These are phyloP conservation scores for Leptodirus hochenwartii DNA, from an alignment of 2,888 invertebrate genomes.

Conservation along the genomic window DNA sequence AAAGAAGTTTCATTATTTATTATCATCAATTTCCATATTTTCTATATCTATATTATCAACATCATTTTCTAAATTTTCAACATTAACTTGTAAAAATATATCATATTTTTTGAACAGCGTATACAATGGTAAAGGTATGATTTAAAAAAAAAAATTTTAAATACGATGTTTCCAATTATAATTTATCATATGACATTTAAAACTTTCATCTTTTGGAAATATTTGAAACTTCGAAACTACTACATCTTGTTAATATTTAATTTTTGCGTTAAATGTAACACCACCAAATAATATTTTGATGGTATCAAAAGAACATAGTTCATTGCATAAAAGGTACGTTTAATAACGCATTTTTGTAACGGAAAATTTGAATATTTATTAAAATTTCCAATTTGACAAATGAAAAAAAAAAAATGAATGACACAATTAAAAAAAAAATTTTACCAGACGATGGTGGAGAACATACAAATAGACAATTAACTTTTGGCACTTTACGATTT, in stretches of 20 bases:
- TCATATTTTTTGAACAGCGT: no score
- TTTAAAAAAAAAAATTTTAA: no score
- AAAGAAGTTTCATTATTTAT: no score
- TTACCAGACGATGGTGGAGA: constrained; percentile 5
- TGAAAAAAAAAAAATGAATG: constrained; percentile 2
- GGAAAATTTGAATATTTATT: constrained; percentile 5
- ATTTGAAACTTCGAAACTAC: no score
- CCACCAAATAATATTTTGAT: constrained; percentile 6
- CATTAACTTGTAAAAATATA: no score
- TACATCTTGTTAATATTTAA: constrained; percentile 1
- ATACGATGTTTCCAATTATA: no score
- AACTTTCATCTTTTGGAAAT: no score
- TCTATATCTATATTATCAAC: no score
- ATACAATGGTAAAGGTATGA: no score
- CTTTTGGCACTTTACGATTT: constrained; percentile 1
- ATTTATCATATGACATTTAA: no score
- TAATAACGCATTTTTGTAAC: constrained; percentile 5
- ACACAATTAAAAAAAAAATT: constrained; percentile 1
- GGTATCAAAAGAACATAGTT: constrained; percentile 6
- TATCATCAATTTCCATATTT: no score
- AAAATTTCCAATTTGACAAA: constrained; percentile 6
- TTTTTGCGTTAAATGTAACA: constrained; percentile 5
- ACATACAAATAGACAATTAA: constrained; percentile 3
- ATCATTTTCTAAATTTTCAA: no score
- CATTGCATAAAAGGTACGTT: constrained; percentile 5